A percentile compares a stretch with the other conserved stretches of the same genome.
These are phyloP conservation scores for Dolichotis patagonum DNA, from an alignment of 2,113 vertebrate genomes.

Conservation along the genomic window DNA sequence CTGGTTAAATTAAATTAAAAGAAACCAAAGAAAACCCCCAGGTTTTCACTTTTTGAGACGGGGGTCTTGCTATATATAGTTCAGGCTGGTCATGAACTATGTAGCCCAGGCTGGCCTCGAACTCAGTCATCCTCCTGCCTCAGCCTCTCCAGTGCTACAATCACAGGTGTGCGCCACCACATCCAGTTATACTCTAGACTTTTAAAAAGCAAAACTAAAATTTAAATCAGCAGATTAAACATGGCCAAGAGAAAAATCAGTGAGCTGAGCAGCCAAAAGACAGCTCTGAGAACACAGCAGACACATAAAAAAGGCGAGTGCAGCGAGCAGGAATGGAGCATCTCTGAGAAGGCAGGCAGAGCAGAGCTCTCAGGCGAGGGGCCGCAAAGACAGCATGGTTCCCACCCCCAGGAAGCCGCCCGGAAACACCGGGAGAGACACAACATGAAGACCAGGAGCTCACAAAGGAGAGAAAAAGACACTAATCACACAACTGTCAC, in stretches of 20 bases:
- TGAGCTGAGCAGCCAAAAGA: neutral
- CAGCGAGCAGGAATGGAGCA: neutral
- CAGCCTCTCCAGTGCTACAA: neutral
- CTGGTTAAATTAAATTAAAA: neutral
- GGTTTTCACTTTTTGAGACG: neutral
- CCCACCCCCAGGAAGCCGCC: neutral
- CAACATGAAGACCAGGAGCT: neutral
- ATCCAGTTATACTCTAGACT: neutral
- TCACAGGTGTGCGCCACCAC: neutral
- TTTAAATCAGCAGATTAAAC: neutral
- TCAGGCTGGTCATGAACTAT: neutral
- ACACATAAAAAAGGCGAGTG: accelerated
- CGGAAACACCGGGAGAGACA: neutral
- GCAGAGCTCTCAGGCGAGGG: neutral
- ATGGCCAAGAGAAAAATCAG: neutral
- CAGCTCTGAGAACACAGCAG: neutral
- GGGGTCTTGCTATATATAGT: neutral
- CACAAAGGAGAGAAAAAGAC: neutral
- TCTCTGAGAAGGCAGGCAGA: neutral
- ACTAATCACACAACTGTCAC: neutral
- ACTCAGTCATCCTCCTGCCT: neutral
- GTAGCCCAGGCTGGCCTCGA: neutral
- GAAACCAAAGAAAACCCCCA: neutral
- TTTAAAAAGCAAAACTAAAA: neutral
- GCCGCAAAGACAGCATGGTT: neutral